These are phyloP conservation scores for Conomelus anceps DNA, from an alignment of 2,888 invertebrate species.

Conservation along the genomic window DNA sequence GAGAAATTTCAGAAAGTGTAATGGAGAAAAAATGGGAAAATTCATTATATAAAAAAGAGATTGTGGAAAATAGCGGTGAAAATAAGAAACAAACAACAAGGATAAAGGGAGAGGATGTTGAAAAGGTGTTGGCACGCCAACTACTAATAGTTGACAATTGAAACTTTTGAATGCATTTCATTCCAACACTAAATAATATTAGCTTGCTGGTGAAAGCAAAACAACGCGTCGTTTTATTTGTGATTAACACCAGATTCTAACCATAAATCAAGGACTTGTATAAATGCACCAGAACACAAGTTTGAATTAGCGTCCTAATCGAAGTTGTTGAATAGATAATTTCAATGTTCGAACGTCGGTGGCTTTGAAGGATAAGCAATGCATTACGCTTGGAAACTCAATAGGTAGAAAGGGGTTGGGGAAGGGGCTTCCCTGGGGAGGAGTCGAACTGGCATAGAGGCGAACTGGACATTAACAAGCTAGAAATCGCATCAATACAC, in stretches of 20 bases:
- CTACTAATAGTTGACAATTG: background rate
- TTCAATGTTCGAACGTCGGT: background rate
- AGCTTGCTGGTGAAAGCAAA: background rate
- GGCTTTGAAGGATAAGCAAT: background rate
- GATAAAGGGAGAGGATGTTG: background rate
- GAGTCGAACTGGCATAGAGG: background rate
- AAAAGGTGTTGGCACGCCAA: background rate
- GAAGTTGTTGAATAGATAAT: background rate
- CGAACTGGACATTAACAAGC: too few relatives aligned
- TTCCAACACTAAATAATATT: background rate
- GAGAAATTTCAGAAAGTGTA: background rate
- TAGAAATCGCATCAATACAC: background rate
- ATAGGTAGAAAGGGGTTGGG: background rate
- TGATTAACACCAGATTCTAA: background rate
- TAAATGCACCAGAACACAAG: background rate
- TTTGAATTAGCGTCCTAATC: background rate
- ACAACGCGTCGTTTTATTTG: background rate
- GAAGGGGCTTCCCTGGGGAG: background rate
- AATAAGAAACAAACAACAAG: background rate
- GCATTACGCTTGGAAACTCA: background rate
- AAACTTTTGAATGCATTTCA: background rate
- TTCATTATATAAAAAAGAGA: background rate
- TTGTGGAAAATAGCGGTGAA: background rate
- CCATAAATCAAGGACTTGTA: background rate
- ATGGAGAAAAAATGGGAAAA: background rate